Evolutionary conservation across 2,888 invertebrate species (phyloP), one percentile per base, ranked within the genome.

Genomic region (Uropetala carovei): DNA sequence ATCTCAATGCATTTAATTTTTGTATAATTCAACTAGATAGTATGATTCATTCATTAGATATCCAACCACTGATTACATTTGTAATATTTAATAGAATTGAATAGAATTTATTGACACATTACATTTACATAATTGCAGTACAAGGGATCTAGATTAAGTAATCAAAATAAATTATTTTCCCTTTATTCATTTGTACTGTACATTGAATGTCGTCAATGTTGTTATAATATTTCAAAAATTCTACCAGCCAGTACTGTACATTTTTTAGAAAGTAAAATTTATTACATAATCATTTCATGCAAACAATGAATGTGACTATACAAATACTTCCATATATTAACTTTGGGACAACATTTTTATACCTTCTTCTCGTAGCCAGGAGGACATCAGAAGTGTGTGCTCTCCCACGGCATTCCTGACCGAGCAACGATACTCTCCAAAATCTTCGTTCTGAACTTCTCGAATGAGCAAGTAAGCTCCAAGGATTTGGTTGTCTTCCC

Each of bases 401-500:
- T 85, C 64, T n/a, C 64, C 68, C 7, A 22, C 86, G 10, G 92
- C 56, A 84, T 68, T 85, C 9, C n/a, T 68, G 22, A 92, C 68
- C 13, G 92, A 85, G 95, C 97, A 98, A 93, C 96, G 96, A 94
- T 97, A 98, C 92, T 96, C 96, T 84, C 97, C 97, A 94, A 97
- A 97, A 95, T 97, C 97, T 93, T 96, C 96, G 57, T 95, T 95
- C 82, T 95, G 95, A 89, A 97, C 96, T 58, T 96, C 95, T 86
- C 96, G 95, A 93, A 97, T 96, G 84, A 95, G 95, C 94, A 97
- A 95, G 94, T 97, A 97, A 8, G 97, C 96, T 0, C 97, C 97
- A 94, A 97, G 96, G 84, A 97, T 97, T 94, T 97, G 97, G 92
- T 96, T 96, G 92, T 97, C 96, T 93, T 97, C 97, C 93, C 97